phyloP scores from a whole-genome alignment of 2,797 vertebrate genomes.

The Danio albolineatus region DNA sequence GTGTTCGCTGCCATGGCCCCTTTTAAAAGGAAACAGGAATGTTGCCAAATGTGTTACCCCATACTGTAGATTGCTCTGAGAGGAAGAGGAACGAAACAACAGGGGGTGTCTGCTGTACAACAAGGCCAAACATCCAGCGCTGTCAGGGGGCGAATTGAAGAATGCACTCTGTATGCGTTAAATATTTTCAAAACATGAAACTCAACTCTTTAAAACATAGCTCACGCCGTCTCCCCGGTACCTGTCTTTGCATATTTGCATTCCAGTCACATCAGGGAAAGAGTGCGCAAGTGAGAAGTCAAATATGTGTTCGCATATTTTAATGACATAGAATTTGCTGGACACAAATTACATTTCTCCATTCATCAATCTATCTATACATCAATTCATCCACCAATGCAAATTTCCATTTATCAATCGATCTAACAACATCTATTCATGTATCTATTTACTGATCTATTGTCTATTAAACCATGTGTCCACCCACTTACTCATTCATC shows the following conservation, averaged over 20 bases:
- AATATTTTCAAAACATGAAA: slow-evolving; percentile 74
- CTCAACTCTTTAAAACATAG: slow-evolving; percentile 73
- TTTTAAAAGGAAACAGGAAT: slow-evolving; percentile 68
- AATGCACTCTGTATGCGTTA: slow-evolving; percentile 70
- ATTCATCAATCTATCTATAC: too few species aligned
- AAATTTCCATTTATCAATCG: too few species aligned
- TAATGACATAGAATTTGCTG: slow-evolving; percentile 61
- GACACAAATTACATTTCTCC: not conserved
- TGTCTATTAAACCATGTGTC: too few species aligned
- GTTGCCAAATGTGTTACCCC: slow-evolving; percentile 69
- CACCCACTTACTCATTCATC: too few species aligned
- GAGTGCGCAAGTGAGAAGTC: slow-evolving; percentile 40
- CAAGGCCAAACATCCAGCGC: slow-evolving; percentile 69
- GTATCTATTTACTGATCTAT: too few species aligned
- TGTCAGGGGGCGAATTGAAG: slow-evolving; percentile 68
- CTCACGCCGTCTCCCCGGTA: slow-evolving; percentile 54
- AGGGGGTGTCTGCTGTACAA: slow-evolving; percentile 69
- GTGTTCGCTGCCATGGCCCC: slow-evolving; percentile 62
- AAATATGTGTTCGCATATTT: slow-evolving; percentile 57
- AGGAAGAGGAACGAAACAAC: slow-evolving; percentile 72
- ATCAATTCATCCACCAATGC: too few species aligned
- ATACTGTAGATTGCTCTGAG: slow-evolving; percentile 63
- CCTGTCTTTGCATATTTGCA: slow-evolving; percentile 60
- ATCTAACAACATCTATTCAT: too few species aligned
- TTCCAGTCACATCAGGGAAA: slow-evolving; percentile 70